Evolutionary conservation across 2,888 invertebrate species (phyloP).

Genomic region (Harpalus rubripes): DNA sequence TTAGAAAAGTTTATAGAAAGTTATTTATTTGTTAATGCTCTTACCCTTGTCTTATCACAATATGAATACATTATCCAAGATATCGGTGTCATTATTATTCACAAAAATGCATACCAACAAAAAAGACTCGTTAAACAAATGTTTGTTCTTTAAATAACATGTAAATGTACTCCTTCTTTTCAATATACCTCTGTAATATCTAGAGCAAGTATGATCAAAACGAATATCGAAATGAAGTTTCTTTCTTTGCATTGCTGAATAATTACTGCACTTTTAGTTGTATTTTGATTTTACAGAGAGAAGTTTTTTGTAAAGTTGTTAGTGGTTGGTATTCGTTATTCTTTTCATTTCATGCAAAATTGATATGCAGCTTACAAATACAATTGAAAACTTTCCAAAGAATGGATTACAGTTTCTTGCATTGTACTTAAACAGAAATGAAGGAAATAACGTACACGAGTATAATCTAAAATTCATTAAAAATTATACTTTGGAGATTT

Average conservation of each 20-base stretch:
- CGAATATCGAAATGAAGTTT: background rate
- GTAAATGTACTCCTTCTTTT: background rate
- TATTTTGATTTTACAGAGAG: background rate
- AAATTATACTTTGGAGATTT: too few relatives aligned
- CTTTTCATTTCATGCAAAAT: background rate
- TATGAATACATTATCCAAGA: conserved; percentile 32
- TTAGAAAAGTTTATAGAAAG: too few relatives aligned
- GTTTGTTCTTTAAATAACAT: background rate
- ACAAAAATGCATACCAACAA: background rate
- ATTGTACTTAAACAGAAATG: too few relatives aligned
- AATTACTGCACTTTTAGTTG: background rate
- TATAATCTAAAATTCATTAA: too few relatives aligned
- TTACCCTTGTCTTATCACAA: background rate
- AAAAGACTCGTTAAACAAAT: background rate
- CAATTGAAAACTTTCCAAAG: too few relatives aligned
- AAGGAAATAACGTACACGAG: too few relatives aligned
- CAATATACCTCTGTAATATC: background rate
- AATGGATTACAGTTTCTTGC: too few relatives aligned
- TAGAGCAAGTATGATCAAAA: background rate
- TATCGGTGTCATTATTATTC: background rate
- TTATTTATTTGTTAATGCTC: too few relatives aligned
- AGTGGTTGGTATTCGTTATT: background rate
- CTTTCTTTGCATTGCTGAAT: background rate
- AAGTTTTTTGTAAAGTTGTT: too few relatives aligned
- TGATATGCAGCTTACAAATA: too few relatives aligned